These are phyloP conservation scores for Meliscaeva auricollis DNA, from an alignment of 2,888 invertebrate genomes.

Conservation along the genomic window DNA sequence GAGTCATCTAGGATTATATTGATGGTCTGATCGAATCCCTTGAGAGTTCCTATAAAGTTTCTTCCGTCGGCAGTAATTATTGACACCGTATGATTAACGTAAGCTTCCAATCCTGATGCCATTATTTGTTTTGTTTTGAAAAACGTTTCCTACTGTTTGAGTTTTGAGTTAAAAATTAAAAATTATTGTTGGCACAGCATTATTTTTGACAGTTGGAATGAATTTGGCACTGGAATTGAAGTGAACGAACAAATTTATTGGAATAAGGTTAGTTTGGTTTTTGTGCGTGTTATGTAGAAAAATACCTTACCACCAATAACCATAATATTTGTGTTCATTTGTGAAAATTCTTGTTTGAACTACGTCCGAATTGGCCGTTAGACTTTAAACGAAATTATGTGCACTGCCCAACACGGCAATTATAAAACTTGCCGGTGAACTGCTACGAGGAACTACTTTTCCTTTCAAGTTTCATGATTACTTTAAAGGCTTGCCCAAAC, in stretches of 20 bases:
- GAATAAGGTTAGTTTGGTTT: not conserved
- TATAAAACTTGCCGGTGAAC: too few relatives aligned
- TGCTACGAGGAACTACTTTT: too few relatives aligned
- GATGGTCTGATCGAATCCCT: conserved; percentile 99
- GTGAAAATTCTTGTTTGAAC: too few relatives aligned
- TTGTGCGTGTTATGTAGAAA: not conserved
- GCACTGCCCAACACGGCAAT: too few relatives aligned
- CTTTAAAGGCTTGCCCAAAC: too few relatives aligned
- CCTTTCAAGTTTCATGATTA: too few relatives aligned
- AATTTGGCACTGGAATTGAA: not conserved
- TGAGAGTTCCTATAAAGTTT: conserved; percentile 97
- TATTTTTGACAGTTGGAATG: conserved; percentile 29
- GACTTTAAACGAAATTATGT: too few relatives aligned
- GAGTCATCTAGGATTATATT: conserved; percentile 99
- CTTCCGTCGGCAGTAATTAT: conserved; percentile 98
- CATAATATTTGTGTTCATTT: too few relatives aligned
- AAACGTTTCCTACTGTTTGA: not conserved
- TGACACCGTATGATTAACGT: conserved; percentile 96
- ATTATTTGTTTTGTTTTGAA: conserved; percentile 83
- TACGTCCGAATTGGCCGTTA: too few relatives aligned
- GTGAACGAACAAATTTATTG: not conserved
- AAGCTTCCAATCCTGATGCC: conserved; percentile 94
- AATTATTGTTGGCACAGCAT: conserved; percentile 2
- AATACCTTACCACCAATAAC: not conserved
- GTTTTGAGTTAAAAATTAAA: not conserved